Conservation (phyloP, 2,888 invertebrate genomes). For the Nudaria mundana region DNA sequence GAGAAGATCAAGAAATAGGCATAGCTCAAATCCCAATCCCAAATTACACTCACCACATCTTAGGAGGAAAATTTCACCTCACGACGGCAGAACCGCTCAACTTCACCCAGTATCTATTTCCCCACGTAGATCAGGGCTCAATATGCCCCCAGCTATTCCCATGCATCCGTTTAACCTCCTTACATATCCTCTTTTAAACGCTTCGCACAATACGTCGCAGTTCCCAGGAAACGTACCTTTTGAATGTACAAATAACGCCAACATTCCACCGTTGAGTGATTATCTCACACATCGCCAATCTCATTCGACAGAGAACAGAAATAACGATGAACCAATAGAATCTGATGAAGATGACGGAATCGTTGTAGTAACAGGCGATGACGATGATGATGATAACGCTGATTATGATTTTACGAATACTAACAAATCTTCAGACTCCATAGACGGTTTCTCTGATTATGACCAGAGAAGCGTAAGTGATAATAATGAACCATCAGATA, state of each 20-base stretch:
- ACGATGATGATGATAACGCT: constrained; percentile 84
- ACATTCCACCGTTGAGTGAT: constrained; percentile 54
- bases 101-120: constrained; percentile 90
- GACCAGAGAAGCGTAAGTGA: constrained; percentile 71
- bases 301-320: constrained; percentile 73
- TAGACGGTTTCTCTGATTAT: constrained; percentile 67
- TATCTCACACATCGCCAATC: constrained; percentile 62
- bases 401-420: constrained; percentile 68
- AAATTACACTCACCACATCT: constrained; percentile 98
- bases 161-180: constrained; percentile 88
- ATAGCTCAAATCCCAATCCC: constrained; percentile 99
- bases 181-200: constrained; percentile 89
- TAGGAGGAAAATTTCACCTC: constrained; percentile 95
- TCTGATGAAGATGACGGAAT: constrained; percentile 88
- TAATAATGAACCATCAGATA: constrained; percentile 57
- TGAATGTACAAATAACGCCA: constrained; percentile 74
- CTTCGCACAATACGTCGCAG: constrained; percentile 84
- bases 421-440: constrained; percentile 64
- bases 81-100: constrained; percentile 94
- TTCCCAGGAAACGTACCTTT: constrained; percentile 71
- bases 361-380: constrained; percentile 90
- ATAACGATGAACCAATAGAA: constrained; percentile 84
- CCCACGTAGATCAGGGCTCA: constrained; percentile 83
- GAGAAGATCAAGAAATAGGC: constrained; percentile 95
- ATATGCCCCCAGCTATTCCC: constrained; percentile 84